A percentile compares a stretch with the other conserved stretches of the same genome.
These are phyloP conservation scores for Cerastoderma edule DNA, from an alignment of 2,888 invertebrate genomes.

Conservation along the genomic window DNA sequence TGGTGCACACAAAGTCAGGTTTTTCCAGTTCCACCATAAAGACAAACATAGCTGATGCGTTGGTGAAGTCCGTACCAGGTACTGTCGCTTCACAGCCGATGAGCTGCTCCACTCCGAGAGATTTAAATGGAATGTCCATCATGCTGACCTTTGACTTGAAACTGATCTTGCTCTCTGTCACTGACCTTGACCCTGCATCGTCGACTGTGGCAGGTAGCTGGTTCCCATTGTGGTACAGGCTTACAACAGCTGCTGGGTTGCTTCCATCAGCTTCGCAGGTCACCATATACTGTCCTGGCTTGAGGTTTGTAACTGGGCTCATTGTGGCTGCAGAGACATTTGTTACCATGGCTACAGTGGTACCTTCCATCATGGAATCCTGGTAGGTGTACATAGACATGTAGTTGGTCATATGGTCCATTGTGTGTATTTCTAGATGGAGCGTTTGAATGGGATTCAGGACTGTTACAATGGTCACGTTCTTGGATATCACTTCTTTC, in stretches of 20 bases:
- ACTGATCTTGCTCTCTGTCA: conserved; percentile 4
- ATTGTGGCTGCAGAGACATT: background rate
- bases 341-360: too few relatives aligned
- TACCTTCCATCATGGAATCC: too few relatives aligned
- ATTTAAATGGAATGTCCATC: conserved; percentile 8
- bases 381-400: background rate
- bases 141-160: conserved; percentile 14
- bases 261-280: conserved; percentile 7
- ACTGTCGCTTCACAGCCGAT: conserved; percentile 7
- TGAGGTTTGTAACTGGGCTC: background rate
- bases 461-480: conserved; percentile 1
- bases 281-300: conserved; percentile 11
- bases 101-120: conserved; percentile 6
- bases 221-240: background rate
- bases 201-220: background rate
- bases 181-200: conserved; percentile 18
- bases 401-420: conserved; percentile 10
- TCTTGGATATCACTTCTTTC: background rate
- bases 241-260: background rate
- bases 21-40: conserved; percentile 10
- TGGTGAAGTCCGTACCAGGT: background rate
- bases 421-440: conserved; percentile 8
- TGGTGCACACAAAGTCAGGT: conserved; percentile 16
- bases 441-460: conserved; percentile 8
- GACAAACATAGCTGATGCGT: conserved; percentile 6